Conservation (phyloP, 2,113 vertebrate species). For the Barnardius zonarius region DNA sequence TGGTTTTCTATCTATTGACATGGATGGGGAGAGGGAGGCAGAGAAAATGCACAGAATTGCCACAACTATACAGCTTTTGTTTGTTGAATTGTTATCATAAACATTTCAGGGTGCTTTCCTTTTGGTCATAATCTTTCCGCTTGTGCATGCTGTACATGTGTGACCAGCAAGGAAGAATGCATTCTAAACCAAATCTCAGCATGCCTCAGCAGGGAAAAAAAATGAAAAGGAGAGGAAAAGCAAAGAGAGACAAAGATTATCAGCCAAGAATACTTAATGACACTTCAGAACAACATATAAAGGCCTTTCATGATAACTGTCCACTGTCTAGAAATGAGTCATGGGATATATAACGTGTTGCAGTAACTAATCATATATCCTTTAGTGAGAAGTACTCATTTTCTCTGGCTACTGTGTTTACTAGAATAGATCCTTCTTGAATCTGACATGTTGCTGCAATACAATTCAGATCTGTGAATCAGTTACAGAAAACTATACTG, state of each 20-base stretch:
- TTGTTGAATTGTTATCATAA: not conserved
- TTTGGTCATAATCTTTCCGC: not conserved
- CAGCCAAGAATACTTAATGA: not conserved
- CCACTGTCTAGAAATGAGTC: not conserved
- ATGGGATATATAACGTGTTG: fast-evolving
- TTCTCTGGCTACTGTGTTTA: not conserved
- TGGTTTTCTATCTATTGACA: not conserved
- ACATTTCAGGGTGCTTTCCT: not conserved
- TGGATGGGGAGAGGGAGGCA: not conserved
- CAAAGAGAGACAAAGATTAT: not conserved
- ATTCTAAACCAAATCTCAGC: not conserved
- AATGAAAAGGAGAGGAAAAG: not conserved
- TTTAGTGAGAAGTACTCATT: not conserved
- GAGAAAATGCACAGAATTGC: not conserved
- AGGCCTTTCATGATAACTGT: not conserved
- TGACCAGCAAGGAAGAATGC: not conserved
- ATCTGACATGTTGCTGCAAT: not conserved
- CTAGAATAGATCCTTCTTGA: not conserved
- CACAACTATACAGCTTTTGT: not conserved
- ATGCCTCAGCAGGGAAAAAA: not conserved
- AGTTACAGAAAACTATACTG: not conserved
- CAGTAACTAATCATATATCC: not conserved
- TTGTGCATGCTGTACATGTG: not conserved
- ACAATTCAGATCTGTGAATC: not conserved
- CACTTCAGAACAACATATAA: not conserved